Conservation (phyloP, 2,797 vertebrate genomes). For the Channallabes apus region DNA sequence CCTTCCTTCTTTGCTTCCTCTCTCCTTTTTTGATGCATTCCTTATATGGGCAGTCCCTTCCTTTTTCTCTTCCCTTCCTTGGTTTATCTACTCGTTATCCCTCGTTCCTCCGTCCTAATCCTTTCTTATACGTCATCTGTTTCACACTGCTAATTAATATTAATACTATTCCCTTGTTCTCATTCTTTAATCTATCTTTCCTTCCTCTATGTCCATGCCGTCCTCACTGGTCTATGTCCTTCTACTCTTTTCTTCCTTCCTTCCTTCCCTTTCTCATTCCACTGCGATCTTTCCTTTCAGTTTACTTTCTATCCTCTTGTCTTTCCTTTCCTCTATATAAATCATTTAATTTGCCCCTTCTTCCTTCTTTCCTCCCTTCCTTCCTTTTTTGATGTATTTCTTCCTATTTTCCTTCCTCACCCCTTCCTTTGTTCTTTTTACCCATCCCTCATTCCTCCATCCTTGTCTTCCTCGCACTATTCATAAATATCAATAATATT, state of each 20-base stretch:
- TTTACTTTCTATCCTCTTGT: neutral
- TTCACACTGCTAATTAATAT: neutral
- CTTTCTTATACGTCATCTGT: neutral
- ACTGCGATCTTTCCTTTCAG: too few relatives aligned
- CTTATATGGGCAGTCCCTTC: too few relatives aligned
- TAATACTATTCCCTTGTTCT: neutral
- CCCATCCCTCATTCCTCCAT: neutral
- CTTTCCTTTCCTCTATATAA: neutral
- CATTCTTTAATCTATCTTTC: neutral
- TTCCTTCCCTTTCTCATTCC: neutral
- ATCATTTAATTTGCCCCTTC: too few relatives aligned
- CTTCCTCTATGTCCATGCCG: neutral
- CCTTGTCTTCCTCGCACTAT: neutral
- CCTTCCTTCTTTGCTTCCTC: neutral
- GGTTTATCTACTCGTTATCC: too few relatives aligned
- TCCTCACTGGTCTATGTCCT: neutral
- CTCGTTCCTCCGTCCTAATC: neutral
- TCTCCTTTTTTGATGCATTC: too few relatives aligned
- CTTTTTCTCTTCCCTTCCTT: too few relatives aligned
- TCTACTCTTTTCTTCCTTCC: too few relatives aligned
- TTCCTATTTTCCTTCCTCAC: neutral
- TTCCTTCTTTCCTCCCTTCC: neutral
- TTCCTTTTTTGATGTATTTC: neutral
- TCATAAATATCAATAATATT: neutral
- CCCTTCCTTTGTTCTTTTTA: too few relatives aligned